Base-by-base conservation (phyloP, 2,113 vertebrate species). In the Columba janthina region DNA sequence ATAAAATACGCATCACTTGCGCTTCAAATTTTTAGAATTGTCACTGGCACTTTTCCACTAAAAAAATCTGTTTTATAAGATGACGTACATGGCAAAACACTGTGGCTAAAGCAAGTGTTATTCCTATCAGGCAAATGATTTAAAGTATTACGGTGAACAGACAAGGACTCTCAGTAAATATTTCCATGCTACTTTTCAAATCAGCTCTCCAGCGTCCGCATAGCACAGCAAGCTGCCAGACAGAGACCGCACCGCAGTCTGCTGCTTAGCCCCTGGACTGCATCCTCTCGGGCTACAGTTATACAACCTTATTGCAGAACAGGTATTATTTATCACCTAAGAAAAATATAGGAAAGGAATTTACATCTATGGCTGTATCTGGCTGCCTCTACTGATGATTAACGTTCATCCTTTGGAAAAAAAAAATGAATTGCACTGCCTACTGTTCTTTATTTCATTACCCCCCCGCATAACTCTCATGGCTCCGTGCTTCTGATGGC, bases 371-470 rank as follows among this genome's bases (percentile, higher is more conserved):
- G 51, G 51, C 67, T 90, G 53, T 56, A 90, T 86, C 72, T 75
- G 90, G 44, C 73, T 90, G 73, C 57, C 80, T 36, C 93, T 81
- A 74, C 57, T 19, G 50, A 38, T 91, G 92, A 96, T 85, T 61
- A 72, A 94, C 62, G 69, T 40, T 56, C 5, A 1, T 54, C 50
- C 83, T 82, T 74, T 62, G 40, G 61, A 86, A 77, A 62, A 73
- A 65, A 80, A 80, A 64, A 87, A 90, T 6, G 32, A 78, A 72
- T 75, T 0, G 2, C 65, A 61, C 46, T 84, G 85, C 72, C 62
- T 89, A 50, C 51, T 87, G 44, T 38, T 89, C 62, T 89, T 94
- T 90, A 93, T 93, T 94, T 90, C 76, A 96, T 92, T 93, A 57
- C 44, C 21, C 51, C 53, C 20, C 48, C 36, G 25, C 12, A 0